Evolutionary conservation across 2,888 invertebrate species (phyloP), one percentile per base, ranked within the genome.

Genomic region (Neoaliturus tenellus): DNA sequence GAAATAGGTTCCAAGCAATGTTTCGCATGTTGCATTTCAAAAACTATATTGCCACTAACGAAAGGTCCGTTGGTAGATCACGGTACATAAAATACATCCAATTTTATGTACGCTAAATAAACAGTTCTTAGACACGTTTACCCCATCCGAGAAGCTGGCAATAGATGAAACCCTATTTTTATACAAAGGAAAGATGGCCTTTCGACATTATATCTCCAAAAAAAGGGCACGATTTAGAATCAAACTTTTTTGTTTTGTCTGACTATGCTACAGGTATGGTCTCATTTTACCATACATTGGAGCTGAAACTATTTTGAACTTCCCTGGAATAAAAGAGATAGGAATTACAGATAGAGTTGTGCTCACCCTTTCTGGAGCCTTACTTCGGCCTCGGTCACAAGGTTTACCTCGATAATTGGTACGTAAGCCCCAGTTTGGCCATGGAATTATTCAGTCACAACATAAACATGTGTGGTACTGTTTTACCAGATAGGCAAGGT

Each of bases 31-130:
- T 73, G 23, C 39, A 73, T 20, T 73, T 73, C 73, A 73, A 73
- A 20, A 39, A 73, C n/a, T 39, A 39, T 10, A 25, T 23, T 73
- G 39, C 17, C 2, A n/a, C 33, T 4, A 73, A 39, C 39, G 4
- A 14, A 25, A 5, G 41, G 3, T 2, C 44, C 1, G 5, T 73
- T 17, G 73, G 73, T 20, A 35, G 73, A 41, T 35, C n/a, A n/a
- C n/a, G n/a, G n/a, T 73, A 1, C 73, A 73, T 73, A 73, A 73
- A 73, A 73, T 73, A 23, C 35, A 25, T 4, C 73, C 73, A 25
- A 35, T 73, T n/a, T 28, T 44, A 3, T 73, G 73, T n/a, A 23
- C 35, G 5, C n/a, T 35, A n/a, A 73, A 73, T 39, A 73, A 73
- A 73, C 3, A 20, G 20, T 41, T 39, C 20, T 25, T 8, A n/a